Conservation (phyloP, 2,888 invertebrate species). For the Meloe dianella region DNA sequence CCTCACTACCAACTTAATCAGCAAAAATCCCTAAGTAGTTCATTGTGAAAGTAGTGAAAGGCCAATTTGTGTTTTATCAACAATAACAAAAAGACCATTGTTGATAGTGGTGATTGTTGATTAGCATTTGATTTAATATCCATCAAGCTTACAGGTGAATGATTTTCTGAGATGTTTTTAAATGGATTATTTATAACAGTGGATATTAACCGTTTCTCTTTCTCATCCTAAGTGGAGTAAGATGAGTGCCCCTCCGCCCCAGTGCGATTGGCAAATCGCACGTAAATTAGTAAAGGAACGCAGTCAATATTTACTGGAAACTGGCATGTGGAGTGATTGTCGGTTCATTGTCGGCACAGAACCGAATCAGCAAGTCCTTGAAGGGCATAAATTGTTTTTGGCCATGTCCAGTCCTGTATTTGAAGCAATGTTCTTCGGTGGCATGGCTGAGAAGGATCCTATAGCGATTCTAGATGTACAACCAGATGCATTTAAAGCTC, state of each 20-base stretch:
- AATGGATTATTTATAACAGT: too few relatives aligned
- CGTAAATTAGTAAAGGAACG: conserved; percentile 75
- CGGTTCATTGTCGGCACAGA: conserved; percentile 81
- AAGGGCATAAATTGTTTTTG: conserved; percentile 79
- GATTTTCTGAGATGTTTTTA: background rate
- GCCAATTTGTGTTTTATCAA: conserved; percentile 10
- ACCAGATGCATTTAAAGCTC: conserved; percentile 82
- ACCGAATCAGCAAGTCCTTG: conserved; percentile 74
- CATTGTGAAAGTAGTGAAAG: background rate
- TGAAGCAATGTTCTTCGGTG: conserved; percentile 87
- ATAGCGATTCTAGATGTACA: conserved; percentile 84
- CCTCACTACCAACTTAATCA: background rate
- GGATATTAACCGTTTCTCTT: too few relatives aligned
- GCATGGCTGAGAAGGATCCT: conserved; percentile 78
- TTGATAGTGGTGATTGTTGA: background rate
- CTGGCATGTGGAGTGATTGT: conserved; percentile 84
- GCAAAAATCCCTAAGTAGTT: background rate
- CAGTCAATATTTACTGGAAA: conserved; percentile 75
- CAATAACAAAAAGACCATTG: conserved; percentile 4
- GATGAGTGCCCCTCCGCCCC: conserved; percentile 62
- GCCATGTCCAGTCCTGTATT: conserved; percentile 90
- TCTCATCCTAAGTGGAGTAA: too few relatives aligned
- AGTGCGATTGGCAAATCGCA: conserved; percentile 79
- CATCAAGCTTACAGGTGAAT: background rate
- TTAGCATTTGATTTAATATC: too few relatives aligned